Conservation (phyloP, 2,113 vertebrate genomes). For the Aix galericulata region DNA sequence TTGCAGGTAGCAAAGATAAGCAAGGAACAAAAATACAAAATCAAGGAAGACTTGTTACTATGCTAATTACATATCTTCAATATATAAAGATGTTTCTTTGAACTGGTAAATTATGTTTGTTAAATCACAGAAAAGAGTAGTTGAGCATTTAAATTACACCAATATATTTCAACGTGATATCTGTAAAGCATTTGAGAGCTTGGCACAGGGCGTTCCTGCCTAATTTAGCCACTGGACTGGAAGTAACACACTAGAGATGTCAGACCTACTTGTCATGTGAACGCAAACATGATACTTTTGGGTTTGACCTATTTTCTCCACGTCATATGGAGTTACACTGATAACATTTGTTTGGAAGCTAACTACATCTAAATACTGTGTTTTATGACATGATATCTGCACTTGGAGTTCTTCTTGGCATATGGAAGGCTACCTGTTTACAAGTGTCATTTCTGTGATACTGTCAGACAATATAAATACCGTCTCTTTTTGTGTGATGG, state of each 20-base stretch:
- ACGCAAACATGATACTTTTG: not conserved
- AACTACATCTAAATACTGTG: not conserved
- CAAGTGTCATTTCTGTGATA: too few species aligned
- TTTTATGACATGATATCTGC: not conserved
- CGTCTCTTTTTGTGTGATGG: not conserved
- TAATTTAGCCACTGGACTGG: not conserved
- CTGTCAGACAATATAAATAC: not conserved
- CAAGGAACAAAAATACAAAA: not conserved
- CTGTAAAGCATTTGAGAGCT: not conserved
- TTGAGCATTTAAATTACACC: not conserved
- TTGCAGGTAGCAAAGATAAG: not conserved
- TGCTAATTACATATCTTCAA: not conserved
- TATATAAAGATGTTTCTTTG: not conserved
- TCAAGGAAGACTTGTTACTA: not conserved
- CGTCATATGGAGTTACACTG: not conserved
- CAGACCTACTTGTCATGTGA: not conserved
- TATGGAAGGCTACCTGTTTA: not conserved
- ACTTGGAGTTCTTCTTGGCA: not conserved
- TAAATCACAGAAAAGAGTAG: not conserved
- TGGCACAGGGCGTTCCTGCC: not conserved
- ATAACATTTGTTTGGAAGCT: not conserved
- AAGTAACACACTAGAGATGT: not conserved
- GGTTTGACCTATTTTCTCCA: not conserved
- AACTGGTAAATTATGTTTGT: not conserved
- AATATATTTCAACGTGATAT: not conserved